phyloP scores from a whole-genome alignment of 2,888 invertebrate species.

The Hypena proboscidalis region DNA sequence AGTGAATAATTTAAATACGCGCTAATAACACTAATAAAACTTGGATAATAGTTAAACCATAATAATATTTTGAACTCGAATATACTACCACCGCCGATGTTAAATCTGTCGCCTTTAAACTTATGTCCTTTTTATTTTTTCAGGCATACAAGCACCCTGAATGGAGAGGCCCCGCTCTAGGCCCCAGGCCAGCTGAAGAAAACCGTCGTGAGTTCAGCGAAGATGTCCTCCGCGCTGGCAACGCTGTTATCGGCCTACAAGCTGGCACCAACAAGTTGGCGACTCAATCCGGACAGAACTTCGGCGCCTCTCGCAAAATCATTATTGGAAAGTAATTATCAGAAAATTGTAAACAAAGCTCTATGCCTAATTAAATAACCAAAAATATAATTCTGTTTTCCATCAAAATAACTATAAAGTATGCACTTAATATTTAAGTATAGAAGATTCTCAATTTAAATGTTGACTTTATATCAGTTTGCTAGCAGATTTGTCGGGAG shows the following conservation, averaged over 20 bases:
- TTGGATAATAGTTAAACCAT: too few relatives aligned
- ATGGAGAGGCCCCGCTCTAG: slow-evolving; percentile 92
- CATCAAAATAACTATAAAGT: too few relatives aligned
- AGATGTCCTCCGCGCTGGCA: slow-evolving; percentile 92
- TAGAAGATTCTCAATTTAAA: too few relatives aligned
- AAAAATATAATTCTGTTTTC: too few relatives aligned
- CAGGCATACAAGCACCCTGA: slow-evolving; percentile 93
- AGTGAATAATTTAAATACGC: neutral
- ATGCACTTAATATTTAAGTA: too few relatives aligned
- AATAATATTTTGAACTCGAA: too few relatives aligned
- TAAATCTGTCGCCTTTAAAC: neutral
- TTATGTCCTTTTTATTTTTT: slow-evolving; percentile 30
- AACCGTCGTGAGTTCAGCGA: slow-evolving; percentile 93
- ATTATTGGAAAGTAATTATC: slow-evolving; percentile 92
- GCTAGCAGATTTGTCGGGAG: too few relatives aligned
- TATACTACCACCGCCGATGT: too few relatives aligned
- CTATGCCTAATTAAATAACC: slow-evolving; percentile 2
- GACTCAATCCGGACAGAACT: slow-evolving; percentile 93
- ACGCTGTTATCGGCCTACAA: slow-evolving; percentile 94
- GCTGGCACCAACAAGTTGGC: slow-evolving; percentile 95
- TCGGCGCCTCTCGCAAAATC: slow-evolving; percentile 93
- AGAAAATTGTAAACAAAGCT: slow-evolving; percentile 43
- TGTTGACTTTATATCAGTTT: too few relatives aligned
- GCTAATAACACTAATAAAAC: too few relatives aligned
- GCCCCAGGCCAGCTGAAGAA: slow-evolving; percentile 94